Evolutionary conservation across 2,113 vertebrate species (phyloP), one percentile per base, ranked within the genome.

Genomic region (Gobius niger): DNA sequence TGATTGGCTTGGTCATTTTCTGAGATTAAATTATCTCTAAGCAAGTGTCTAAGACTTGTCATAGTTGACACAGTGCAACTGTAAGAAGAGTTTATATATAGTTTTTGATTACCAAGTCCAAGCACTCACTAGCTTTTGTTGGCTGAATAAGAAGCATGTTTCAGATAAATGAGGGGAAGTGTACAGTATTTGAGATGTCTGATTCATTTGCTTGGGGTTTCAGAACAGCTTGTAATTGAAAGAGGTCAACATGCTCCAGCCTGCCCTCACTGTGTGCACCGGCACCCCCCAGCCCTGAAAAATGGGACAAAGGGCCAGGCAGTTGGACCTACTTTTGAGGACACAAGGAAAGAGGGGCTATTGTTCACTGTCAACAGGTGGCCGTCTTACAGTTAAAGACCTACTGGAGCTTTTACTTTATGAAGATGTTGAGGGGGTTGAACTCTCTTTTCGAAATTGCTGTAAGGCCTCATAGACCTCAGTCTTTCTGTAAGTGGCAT

Each of bases 311-410:
- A 68, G 67, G 73, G 24, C 5, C 12, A 44, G 68, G 65, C 77
- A 49, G 77, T 83, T 80, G 59, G 73, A 67, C 69, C 46, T 70
- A 65, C 47, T 73, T 73, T 4, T 59, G 24, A 18, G 24, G 51
- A 14, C 24, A 41, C 6, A 53, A 34, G 53, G 70, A 61, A 16
- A 64, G 40, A 65, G 44, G 34, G 5, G 10, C 41, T 49, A 84
- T 87, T 88, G 82, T 87, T 72, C 9, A 3, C n/a, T 12, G 50
- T 47, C 85, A 59, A 70, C 82, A 77, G 84, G 74, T 77, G 81
- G 76, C 24, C 24, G 24, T 83, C 79, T 67, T 57, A 72, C 67
- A 68, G 70, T 68, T 72, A 54, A 11, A 53, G 63, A 68, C 66
- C 81, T 67, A 66, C 50, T 72, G 70, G 47, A 66, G 60, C 44